These are phyloP conservation scores for Bicyclus anynana DNA, from an alignment of 1,140 invertebrate species.

Conservation along the genomic window DNA sequence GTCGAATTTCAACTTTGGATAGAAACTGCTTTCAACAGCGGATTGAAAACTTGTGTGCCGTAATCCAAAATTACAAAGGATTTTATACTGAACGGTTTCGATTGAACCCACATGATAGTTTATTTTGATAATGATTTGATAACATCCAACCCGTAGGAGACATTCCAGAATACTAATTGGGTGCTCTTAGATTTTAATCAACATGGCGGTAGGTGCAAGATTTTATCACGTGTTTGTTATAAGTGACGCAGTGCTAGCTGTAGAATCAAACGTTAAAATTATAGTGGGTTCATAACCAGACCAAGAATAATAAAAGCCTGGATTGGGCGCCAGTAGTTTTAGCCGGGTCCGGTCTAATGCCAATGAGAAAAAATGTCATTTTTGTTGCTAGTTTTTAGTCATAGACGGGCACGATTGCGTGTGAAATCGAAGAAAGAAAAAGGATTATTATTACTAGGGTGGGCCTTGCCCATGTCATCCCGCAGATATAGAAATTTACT, in stretches of 20 bases:
- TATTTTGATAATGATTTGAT: slow-evolving; percentile 22
- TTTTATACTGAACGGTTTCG: slow-evolving; percentile 46
- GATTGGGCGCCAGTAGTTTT: too few relatives aligned
- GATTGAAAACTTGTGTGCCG: neutral
- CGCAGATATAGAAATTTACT: too few relatives aligned
- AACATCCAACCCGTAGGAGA: slow-evolving; percentile 25
- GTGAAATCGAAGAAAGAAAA: too few relatives aligned
- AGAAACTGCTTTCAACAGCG: neutral
- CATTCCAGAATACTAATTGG: slow-evolving; percentile 38
- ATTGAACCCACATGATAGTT: slow-evolving; percentile 48
- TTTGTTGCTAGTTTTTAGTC: too few relatives aligned
- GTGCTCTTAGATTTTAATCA: slow-evolving; percentile 29
- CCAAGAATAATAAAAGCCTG: too few relatives aligned
- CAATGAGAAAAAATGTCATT: too few relatives aligned
- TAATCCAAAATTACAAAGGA: neutral
- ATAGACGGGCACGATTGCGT: too few relatives aligned
- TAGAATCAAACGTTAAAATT: too few relatives aligned
- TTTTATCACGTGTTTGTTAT: neutral
- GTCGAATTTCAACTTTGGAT: slow-evolving; percentile 1
- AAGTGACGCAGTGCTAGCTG: neutral
- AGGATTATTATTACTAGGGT: too few relatives aligned
- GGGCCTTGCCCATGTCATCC: too few relatives aligned
- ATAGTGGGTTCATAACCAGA: too few relatives aligned
- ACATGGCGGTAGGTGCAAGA: slow-evolving; percentile 4
- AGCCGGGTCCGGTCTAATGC: too few relatives aligned